A percentile compares a stretch with the other conserved stretches of the same genome.
Evolutionary conservation across 2,113 vertebrate species (phyloP).

Genomic region (Atlantisia rogersi): DNA sequence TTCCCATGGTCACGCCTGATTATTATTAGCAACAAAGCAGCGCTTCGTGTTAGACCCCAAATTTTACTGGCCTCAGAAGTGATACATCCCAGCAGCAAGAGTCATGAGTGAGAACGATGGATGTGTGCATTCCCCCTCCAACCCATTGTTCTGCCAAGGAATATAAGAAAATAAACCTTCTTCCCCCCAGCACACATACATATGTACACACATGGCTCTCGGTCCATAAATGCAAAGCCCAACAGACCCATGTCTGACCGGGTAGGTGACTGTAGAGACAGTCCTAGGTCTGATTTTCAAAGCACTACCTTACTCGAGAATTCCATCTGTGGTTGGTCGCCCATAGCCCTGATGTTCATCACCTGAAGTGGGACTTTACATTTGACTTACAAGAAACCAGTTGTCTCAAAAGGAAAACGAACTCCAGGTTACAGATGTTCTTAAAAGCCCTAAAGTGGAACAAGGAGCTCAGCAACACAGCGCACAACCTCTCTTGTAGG

Average conservation of each 20-base stretch:
- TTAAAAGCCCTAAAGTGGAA: neutral
- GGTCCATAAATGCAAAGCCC: neutral
- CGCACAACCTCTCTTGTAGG: neutral
- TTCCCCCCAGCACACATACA: neutral
- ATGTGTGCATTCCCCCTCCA: neutral
- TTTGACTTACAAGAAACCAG: neutral
- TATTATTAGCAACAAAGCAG: neutral
- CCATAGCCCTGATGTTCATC: neutral
- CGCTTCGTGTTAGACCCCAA: neutral
- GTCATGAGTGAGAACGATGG: accelerated
- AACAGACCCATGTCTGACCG: accelerated
- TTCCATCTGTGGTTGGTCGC: neutral
- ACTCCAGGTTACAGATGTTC: neutral
- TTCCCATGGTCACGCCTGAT: neutral
- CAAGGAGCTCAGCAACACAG: neutral
- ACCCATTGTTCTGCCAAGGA: neutral
- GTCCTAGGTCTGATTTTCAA: neutral
- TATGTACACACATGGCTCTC: neutral
- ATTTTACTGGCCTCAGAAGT: neutral
- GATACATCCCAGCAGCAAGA: neutral
- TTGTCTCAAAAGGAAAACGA: slow-evolving; percentile 19
- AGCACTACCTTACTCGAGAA: neutral
- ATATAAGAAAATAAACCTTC: neutral
- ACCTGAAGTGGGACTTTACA: neutral
- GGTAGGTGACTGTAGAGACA: neutral